Conservation (phyloP, 2,113 vertebrate genomes). For the Brevimyrus niger region DNA sequence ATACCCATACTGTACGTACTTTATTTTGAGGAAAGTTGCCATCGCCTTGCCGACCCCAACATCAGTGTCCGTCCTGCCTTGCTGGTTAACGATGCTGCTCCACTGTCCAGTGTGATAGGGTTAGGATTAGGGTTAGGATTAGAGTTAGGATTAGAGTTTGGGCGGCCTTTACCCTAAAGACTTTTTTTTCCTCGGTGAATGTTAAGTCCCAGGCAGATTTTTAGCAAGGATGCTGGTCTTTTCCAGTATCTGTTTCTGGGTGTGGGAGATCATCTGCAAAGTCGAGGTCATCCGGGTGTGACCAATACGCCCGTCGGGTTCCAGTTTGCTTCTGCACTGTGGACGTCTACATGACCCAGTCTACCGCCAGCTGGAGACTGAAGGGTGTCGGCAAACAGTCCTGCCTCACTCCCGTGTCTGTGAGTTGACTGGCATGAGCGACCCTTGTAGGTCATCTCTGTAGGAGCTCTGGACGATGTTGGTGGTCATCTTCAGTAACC, state of each 20-base stretch:
- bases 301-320: too few species aligned
- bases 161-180: not conserved
- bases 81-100: not conserved
- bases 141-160: too few species aligned
- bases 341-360: not conserved
- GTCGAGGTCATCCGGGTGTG: not conserved
- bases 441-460: too few species aligned
- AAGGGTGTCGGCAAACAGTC: not conserved
- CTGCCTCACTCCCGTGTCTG: not conserved
- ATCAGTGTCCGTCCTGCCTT: not conserved
- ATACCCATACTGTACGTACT: too few species aligned
- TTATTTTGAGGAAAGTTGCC: not conserved
- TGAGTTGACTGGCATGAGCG: not conserved
- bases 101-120: not conserved
- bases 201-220: not conserved
- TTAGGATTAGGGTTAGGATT: too few species aligned
- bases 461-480: not conserved
- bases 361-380: not conserved
- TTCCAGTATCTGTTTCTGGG: not conserved
- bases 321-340: not conserved
- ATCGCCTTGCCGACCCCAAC: not conserved
- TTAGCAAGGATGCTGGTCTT: not conserved
- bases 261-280: not conserved
- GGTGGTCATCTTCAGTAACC: not conserved
- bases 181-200: too few species aligned